phyloP scores from a whole-genome alignment of 2,888 invertebrate genomes.

The Meghimatium bilineatum region DNA sequence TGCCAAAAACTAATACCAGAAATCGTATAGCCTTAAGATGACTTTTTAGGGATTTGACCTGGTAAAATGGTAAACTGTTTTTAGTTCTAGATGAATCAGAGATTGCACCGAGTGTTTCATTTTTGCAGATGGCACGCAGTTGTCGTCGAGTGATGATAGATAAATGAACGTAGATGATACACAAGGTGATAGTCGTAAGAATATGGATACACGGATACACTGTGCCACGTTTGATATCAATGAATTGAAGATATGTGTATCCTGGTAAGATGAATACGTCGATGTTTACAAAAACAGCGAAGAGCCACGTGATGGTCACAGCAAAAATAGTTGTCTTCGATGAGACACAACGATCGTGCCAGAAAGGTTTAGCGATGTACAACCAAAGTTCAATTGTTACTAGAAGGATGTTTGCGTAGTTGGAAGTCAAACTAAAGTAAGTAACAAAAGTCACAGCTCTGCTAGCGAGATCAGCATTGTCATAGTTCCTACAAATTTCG shows the following conservation, averaged over 20 bases:
- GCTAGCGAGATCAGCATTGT: not conserved
- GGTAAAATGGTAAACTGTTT: not conserved
- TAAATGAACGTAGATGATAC: not conserved
- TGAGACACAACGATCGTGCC: not conserved
- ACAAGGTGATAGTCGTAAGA: not conserved
- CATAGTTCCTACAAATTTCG: too few species aligned
- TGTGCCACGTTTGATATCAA: not conserved
- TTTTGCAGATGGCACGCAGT: not conserved
- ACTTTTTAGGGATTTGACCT: not conserved
- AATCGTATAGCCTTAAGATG: not conserved
- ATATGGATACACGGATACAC: not conserved
- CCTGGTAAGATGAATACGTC: not conserved
- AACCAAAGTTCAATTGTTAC: conserved; percentile 4
- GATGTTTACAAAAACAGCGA: not conserved
- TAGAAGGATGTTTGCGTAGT: not conserved
- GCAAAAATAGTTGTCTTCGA: not conserved
- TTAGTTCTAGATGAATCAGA: too few species aligned
- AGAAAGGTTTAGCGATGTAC: conserved; percentile 6
- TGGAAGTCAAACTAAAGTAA: not conserved
- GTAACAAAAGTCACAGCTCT: not conserved
- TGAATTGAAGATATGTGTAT: too few species aligned
- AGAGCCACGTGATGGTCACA: not conserved
- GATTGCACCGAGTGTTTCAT: not conserved
- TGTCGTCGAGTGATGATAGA: not conserved
- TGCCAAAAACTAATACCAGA: not conserved